Conservation (phyloP, 2,797 vertebrate species). For the Australoheros facetus region DNA sequence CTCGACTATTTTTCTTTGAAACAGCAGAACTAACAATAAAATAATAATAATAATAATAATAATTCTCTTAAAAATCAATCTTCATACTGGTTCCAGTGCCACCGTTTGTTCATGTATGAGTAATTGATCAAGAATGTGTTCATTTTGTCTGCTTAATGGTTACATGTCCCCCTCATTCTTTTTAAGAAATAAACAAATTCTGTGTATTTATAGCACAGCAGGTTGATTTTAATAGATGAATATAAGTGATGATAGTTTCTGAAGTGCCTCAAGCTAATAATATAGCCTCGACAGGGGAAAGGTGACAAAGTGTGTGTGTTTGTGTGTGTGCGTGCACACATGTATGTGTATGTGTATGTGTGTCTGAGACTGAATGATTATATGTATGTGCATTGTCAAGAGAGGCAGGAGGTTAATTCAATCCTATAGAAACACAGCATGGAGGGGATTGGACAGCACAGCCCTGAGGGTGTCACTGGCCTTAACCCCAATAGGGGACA, state of each 20-base stretch:
- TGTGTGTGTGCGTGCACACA: not conserved
- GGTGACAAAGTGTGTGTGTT: constrained; percentile 56
- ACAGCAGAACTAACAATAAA: no score
- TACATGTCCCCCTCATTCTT: not conserved
- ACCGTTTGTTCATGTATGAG: no score
- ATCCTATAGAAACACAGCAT: constrained; percentile 84
- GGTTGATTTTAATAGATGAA: constrained; percentile 34
- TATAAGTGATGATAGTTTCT: constrained; percentile 45
- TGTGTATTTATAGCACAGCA: constrained; percentile 25
- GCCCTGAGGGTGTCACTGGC: constrained; percentile 80
- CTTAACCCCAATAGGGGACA: constrained; percentile 78
- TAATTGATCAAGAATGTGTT: no score
- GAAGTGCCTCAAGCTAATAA: constrained; percentile 55
- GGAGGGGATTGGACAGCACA: constrained; percentile 81
- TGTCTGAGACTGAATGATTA: constrained; percentile 63
- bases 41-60: no score
- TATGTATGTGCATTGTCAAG: constrained; percentile 75
- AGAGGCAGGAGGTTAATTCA: constrained; percentile 84
- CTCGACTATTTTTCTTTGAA: no score
- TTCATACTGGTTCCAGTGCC: no score
- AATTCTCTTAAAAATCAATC: no score
- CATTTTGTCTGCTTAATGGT: no score
- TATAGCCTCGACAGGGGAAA: constrained; percentile 60
- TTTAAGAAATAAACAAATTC: constrained; percentile 34
- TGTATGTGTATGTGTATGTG: constrained; percentile 26